Evolutionary conservation across 2,797 vertebrate species (phyloP).

Genomic region (Siniperca undulata): DNA sequence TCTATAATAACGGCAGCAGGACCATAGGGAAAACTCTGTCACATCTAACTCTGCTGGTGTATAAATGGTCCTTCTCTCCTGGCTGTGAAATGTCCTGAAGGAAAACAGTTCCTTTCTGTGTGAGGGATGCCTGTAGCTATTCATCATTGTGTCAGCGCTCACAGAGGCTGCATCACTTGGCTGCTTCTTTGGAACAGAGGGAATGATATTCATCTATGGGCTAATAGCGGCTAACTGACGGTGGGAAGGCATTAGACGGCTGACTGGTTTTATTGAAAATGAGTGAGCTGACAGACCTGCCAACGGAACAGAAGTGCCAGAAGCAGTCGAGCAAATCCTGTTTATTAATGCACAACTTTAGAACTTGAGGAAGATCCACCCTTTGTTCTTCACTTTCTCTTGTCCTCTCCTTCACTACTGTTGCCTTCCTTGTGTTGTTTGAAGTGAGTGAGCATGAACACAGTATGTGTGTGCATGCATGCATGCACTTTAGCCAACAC

Average conservation of each 20-base stretch:
- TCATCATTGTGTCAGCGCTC: slow-evolving; percentile 83
- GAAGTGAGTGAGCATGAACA: slow-evolving; percentile 12
- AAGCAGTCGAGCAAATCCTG: slow-evolving; percentile 70
- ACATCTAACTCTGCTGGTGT: slow-evolving; percentile 53
- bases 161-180: slow-evolving; percentile 79
- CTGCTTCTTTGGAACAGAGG: slow-evolving; percentile 80
- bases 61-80: slow-evolving; percentile 65
- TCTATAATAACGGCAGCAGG: slow-evolving; percentile 55
- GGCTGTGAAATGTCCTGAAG: slow-evolving; percentile 73
- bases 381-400: slow-evolving; percentile 50
- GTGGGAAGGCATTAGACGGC: slow-evolving; percentile 81
- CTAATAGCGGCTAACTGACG: slow-evolving; percentile 84
- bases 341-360: slow-evolving; percentile 76
- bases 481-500: slow-evolving; percentile 12
- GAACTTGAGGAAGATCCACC: slow-evolving; percentile 64
- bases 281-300: slow-evolving; percentile 77
- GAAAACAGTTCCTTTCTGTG: slow-evolving; percentile 72
- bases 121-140: slow-evolving; percentile 78
- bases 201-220: slow-evolving; percentile 83
- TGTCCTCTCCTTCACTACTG: slow-evolving; percentile 38
- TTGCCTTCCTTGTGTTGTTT: slow-evolving; percentile 8
- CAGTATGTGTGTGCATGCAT: slow-evolving; percentile 2
- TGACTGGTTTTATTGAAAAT: slow-evolving; percentile 83
- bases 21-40: slow-evolving; percentile 51
- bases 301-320: slow-evolving; percentile 60